Evolutionary conservation across 2,888 invertebrate species (phyloP).

Genomic region (Malacosoma neustria): DNA sequence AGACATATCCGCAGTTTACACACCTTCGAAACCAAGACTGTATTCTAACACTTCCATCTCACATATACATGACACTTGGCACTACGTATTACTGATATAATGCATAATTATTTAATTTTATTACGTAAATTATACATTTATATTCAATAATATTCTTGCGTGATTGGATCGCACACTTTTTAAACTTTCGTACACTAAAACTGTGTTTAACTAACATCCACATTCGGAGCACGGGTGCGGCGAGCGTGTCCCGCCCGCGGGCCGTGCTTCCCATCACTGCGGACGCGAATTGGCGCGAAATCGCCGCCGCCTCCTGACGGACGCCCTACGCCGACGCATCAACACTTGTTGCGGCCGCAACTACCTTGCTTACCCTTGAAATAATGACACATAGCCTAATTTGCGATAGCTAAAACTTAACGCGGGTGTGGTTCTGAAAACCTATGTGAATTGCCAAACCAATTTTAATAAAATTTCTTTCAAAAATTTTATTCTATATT

Average conservation of each 20-base stretch:
- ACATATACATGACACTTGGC: no score
- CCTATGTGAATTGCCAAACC: no score
- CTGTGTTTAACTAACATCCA: conserved; percentile 18
- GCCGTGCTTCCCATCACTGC: conserved; percentile 57
- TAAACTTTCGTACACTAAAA: conserved; percentile 18
- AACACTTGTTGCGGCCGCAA: conserved; percentile 53
- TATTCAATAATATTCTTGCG: background rate
- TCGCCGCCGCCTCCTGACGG: conserved; percentile 33
- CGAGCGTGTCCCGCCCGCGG: conserved; percentile 50
- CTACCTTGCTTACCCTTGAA: conserved; percentile 39
- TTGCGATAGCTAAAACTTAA: no score
- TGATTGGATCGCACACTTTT: background rate
- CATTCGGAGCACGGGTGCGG: conserved; percentile 25
- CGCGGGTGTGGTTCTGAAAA: no score
- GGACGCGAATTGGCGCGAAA: conserved; percentile 56
- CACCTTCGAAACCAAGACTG: conserved; percentile 4
- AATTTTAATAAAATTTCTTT: no score
- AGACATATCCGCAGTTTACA: conserved; percentile 25
- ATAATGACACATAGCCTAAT: no score
- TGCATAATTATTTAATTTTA: background rate
- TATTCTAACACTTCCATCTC: no score
- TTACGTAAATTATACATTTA: background rate
- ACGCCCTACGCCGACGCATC: conserved; percentile 42
- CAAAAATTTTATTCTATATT: no score
- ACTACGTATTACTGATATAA: background rate